phyloP scores from a whole-genome alignment of 1,140 invertebrate species.

The Macrocentrus cingulum region DNA sequence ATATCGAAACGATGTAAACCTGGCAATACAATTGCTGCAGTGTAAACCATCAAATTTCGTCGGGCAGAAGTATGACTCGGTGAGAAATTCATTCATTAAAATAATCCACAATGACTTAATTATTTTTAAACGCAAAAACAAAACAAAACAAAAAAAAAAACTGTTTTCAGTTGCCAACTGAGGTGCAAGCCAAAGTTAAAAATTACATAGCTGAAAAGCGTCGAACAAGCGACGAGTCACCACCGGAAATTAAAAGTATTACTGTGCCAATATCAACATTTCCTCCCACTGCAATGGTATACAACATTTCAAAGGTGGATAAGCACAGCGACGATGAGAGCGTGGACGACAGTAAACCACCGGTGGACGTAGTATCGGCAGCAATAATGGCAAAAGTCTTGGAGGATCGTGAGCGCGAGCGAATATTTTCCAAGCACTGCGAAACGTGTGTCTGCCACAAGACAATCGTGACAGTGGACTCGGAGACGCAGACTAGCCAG shows the following conservation, averaged over 20 bases:
- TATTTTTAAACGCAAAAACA: no score
- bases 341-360: constrained; percentile 60
- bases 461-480: constrained; percentile 48
- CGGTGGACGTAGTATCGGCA: constrained; percentile 82
- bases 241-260: constrained; percentile 68
- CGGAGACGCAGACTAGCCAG: constrained; percentile 35
- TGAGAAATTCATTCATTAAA: constrained; percentile 62
- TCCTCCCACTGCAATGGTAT: constrained; percentile 86
- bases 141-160: no score
- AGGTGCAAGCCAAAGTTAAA: constrained; percentile 86
- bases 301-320: constrained; percentile 65
- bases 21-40: constrained; percentile 91
- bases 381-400: constrained; percentile 92
- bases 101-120: background rate
- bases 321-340: constrained; percentile 50
- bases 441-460: constrained; percentile 73
- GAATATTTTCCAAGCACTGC: constrained; percentile 73
- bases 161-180: constrained; percentile 82
- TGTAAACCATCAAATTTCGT: constrained; percentile 95
- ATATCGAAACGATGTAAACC: constrained; percentile 91
- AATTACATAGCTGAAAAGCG: constrained; percentile 72
- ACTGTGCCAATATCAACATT: constrained; percentile 83
- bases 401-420: constrained; percentile 78
- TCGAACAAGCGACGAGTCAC: constrained; percentile 55
- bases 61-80: constrained; percentile 86